Evolutionary conservation across 2,113 vertebrate species (phyloP).

Genomic region (Uropsilus gracilis): DNA sequence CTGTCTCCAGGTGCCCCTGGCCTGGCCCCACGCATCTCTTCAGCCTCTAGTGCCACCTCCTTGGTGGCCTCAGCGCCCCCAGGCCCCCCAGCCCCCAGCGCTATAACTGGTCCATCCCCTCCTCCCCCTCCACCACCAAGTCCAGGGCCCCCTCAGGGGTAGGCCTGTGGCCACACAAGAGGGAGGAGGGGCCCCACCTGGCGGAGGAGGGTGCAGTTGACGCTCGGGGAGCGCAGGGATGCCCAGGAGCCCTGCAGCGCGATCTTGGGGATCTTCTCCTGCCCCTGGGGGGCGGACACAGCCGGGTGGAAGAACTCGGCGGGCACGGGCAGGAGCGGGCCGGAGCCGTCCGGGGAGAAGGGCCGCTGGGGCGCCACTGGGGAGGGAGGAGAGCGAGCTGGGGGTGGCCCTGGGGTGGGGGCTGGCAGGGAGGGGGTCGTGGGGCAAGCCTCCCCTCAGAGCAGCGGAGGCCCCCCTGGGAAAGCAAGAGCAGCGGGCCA

Average conservation of each 20-base stretch:
- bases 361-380: conserved; percentile 63
- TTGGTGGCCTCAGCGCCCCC: neutral
- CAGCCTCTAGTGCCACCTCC: neutral
- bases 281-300: conserved; percentile 83
- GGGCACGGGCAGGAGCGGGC: conserved; percentile 89
- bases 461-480: neutral
- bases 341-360: conserved; percentile 81
- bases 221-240: conserved; percentile 90
- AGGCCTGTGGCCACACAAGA: neutral
- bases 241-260: conserved; percentile 93
- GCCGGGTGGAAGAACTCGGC: conserved; percentile 94
- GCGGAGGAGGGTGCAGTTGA: conserved; percentile 89
- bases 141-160: neutral
- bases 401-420: neutral
- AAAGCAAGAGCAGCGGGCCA: neutral
- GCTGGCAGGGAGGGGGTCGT: neutral
- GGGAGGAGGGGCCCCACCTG: conserved; percentile 87
- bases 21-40: neutral
- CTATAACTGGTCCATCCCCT: neutral
- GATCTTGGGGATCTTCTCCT: conserved; percentile 86
- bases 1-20: neutral
- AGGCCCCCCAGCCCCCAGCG: neutral
- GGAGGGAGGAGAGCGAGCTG: neutral
- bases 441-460: neutral
- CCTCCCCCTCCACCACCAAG: rapidly evolving